Conservation (phyloP, 2,888 invertebrate species). For the Girardia tigrina region DNA sequence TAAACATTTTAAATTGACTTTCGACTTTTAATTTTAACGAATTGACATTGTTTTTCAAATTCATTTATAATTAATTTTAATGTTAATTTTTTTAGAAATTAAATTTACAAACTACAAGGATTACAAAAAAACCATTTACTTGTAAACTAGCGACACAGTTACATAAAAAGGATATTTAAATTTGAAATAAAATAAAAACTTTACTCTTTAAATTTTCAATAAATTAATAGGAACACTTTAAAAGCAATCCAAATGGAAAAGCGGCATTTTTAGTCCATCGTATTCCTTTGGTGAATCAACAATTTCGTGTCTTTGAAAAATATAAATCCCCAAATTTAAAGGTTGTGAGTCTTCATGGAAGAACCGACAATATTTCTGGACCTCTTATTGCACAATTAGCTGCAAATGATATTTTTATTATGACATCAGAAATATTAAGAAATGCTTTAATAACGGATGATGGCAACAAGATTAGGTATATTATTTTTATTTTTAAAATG, state of each 20-base stretch:
- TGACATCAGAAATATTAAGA: constrained; percentile 49
- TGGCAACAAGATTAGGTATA: background rate
- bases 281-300: constrained; percentile 46
- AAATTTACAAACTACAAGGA: no score
- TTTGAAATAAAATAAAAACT: no score
- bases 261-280: constrained; percentile 47
- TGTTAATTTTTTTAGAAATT: no score
- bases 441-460: constrained; percentile 39
- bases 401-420: constrained; percentile 43
- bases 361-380: background rate
- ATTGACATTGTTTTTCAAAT: no score
- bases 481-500: background rate
- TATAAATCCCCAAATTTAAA: background rate
- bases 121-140: no score
- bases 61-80: no score
- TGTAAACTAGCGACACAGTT: no score
- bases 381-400: constrained; percentile 32
- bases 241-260: constrained; percentile 37
- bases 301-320: constrained; percentile 39
- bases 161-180: no score
- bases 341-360: background rate
- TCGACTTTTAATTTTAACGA: no score
- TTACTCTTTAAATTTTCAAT: no score
- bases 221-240: constrained; percentile 28
- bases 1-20: no score